Base-by-base conservation (phyloP, 2,113 vertebrate species). In the Lophius piscatorius region DNA sequence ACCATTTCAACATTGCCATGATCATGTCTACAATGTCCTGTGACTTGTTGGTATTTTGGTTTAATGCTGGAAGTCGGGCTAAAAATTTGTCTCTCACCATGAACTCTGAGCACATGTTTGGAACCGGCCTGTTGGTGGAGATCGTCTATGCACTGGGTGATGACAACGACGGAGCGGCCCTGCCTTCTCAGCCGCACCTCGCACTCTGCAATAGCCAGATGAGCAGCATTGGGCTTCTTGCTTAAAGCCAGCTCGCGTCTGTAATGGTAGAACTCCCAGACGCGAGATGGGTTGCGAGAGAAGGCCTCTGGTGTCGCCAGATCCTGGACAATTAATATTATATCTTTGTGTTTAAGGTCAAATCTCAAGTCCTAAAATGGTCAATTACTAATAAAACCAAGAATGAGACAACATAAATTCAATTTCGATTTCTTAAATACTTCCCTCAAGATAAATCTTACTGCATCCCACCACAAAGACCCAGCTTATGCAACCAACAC, bases 221-320 rank as follows among this genome's bases (percentile, higher is more conserved):
- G 97, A 0, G 93, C 97, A 0, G 93, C 69, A 0, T 92, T 98
- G 1, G 97, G 96, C 0, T 82, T 84, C 66, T 92, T 95, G 4
- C 71, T 91, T 74, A 91, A 36, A 57, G 93, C 91, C 62, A 96
- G 34, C 41, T 96, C 94, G 44, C 97, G 87, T 1, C 97, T 92
- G 85, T 98, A 94, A 49, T 99, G 96, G 86, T 96, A 99, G 60
- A 98, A 99, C 66, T 99, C 97, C 97, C 97, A 99, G 5, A 99
- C 96, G 0, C 91, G 91, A 0, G 96, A 96, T 0, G 97, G 94
- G 78, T 93, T 93, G 6, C 92, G 90, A 0, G 93, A 94, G 74
- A 99, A 99, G 50, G 94, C 94, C 73, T 91, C 92, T 0, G 96
- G 95, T 0, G 94, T 97, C 1, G 96, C 96, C 70, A 99, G 73